Percentiles rank a stretch among this genome's conserved stretches.
These are phyloP conservation scores for Potamilus streckersoni DNA, from an alignment of 1,140 invertebrate genomes.

Conservation along the genomic window DNA sequence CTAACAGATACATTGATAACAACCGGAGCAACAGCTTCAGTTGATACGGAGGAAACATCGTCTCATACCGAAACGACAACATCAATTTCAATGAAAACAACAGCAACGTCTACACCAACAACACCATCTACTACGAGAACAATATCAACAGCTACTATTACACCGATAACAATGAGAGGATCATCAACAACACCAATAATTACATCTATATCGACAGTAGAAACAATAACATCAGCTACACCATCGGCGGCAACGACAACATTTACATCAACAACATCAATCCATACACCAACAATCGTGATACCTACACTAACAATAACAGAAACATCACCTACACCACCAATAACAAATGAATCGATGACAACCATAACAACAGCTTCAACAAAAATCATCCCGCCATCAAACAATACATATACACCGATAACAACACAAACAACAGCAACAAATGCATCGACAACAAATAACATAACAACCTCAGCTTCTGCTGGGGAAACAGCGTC, in stretches of 20 bases:
- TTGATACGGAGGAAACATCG: not conserved
- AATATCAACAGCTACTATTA: not conserved
- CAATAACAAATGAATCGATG: not conserved
- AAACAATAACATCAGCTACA: constrained; percentile 14
- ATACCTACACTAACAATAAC: not conserved
- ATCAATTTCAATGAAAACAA: not conserved
- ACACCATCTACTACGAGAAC: not conserved
- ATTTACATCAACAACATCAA: constrained; percentile 1
- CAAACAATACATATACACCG: not conserved
- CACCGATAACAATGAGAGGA: constrained; percentile 7
- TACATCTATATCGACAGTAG: constrained; percentile 1
- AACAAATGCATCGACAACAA: not conserved
- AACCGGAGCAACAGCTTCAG: not conserved
- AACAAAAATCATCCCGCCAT: not conserved
- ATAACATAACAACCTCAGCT: not conserved
- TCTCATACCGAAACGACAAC: not conserved
- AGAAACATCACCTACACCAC: no score
- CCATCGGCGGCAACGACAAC: constrained; percentile 4
- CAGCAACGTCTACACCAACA: not conserved
- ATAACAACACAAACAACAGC: not conserved
- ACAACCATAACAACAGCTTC: not conserved
- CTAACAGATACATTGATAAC: not conserved
- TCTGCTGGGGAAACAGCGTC: not conserved
- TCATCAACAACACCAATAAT: constrained; percentile 5
- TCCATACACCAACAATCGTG: no score